Percentiles rank a stretch among this genome's conserved stretches.
These are phyloP conservation scores for Mandrillus leucophaeus DNA, from an alignment of 2,113 vertebrate genomes.

Conservation along the genomic window DNA sequence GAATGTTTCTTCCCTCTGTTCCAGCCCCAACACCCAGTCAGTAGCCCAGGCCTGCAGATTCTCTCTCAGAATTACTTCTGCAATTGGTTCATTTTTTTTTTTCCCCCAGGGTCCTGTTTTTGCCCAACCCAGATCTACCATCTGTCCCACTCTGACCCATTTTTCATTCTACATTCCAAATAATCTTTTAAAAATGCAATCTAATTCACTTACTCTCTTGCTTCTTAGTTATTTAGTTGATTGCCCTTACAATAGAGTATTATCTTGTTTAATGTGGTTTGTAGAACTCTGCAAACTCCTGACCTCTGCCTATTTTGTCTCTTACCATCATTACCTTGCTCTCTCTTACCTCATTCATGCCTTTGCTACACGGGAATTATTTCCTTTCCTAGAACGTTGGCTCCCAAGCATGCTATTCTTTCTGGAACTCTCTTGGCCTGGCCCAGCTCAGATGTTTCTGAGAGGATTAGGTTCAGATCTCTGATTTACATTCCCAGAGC, in stretches of 20 bases:
- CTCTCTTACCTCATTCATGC: neutral
- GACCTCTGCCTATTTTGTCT: neutral
- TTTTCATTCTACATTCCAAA: neutral
- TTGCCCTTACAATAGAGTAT: neutral
- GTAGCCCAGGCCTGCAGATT: neutral
- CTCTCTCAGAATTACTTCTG: neutral
- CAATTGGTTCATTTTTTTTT: neutral
- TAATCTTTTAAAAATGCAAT: neutral
- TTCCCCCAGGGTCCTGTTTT: neutral
- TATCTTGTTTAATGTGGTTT: neutral
- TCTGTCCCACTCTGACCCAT: neutral
- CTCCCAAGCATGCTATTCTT: neutral
- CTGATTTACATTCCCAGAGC: neutral
- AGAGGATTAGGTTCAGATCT: neutral
- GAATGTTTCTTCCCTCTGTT: neutral
- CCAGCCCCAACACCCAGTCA: neutral
- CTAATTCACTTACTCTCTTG: neutral
- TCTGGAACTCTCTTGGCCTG: neutral
- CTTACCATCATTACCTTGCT: rapidly evolving
- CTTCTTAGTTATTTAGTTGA: neutral
- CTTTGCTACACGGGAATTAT: neutral
- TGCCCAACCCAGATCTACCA: neutral
- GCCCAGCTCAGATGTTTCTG: neutral
- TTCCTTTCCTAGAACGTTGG: neutral
- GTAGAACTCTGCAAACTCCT: neutral